Conservation (phyloP, 2,888 invertebrate species). For the Tenthredo distinguenda region DNA sequence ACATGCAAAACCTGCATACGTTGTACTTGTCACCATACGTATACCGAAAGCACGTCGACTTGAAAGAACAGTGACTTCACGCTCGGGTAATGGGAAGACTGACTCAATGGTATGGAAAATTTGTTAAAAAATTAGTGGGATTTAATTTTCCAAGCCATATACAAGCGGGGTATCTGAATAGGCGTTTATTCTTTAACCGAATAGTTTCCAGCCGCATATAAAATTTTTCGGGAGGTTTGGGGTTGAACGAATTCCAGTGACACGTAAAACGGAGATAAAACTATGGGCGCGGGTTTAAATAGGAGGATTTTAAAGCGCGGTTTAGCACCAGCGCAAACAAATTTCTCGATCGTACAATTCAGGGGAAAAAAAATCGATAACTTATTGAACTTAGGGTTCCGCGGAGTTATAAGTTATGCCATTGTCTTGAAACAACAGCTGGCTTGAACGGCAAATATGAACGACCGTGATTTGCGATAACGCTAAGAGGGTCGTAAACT, state of each 20-base stretch:
- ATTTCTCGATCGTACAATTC: slow-evolving; percentile 6
- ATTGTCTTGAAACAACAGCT: slow-evolving; percentile 37
- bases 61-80: background rate
- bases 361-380: slow-evolving; percentile 26
- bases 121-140: background rate
- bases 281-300: background rate
- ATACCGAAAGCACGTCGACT: background rate
- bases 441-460: slow-evolving; percentile 28
- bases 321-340: background rate
- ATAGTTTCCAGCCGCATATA: background rate
- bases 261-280: background rate
- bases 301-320: background rate
- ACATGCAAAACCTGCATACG: slow-evolving; percentile 18
- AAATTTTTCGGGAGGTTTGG: background rate
- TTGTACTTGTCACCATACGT: background rate
- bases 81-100: background rate
- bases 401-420: slow-evolving; percentile 20
- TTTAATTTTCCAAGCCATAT: background rate
- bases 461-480: slow-evolving; percentile 34
- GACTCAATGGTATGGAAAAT: background rate
- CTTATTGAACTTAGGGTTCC: slow-evolving; percentile 17
- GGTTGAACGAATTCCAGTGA: slow-evolving; percentile 5
- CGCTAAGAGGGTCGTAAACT: slow-evolving; percentile 22
- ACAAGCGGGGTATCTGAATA: background rate
- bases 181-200: background rate